phyloP scores from a whole-genome alignment of 37 sponge, comb jelly and placozoan species.

The Haliclona indistincta region DNA sequence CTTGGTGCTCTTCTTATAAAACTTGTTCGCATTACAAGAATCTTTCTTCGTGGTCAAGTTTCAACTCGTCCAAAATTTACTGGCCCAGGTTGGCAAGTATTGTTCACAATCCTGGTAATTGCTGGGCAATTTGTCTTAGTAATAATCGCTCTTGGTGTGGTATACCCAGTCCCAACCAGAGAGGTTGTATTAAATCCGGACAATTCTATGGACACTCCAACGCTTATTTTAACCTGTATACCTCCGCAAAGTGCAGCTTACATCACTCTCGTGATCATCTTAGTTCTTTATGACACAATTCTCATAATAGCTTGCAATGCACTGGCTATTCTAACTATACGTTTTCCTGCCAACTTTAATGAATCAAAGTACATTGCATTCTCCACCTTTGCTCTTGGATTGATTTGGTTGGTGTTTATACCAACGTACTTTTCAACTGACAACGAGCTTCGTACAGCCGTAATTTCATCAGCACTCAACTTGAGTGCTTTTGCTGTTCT shows the following conservation, averaged over 20 bases:
- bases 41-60: constrained; percentile 29
- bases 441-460: constrained; percentile 14
- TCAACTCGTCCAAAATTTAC: constrained; percentile 30
- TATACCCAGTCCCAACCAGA: constrained; percentile 18
- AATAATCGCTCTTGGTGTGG: constrained; percentile 12
- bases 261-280: constrained; percentile 10
- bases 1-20: constrained; percentile 80
- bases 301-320: constrained; percentile 37
- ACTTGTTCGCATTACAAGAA: constrained; percentile 73
- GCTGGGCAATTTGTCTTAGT: constrained; percentile 34
- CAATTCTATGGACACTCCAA: constrained; percentile 11
- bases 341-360: constrained; percentile 57
- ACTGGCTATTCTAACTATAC: constrained; percentile 34
- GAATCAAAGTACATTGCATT: constrained; percentile 51
- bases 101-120: constrained; percentile 47
- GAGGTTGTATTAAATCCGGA: neutral
- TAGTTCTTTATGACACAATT: constrained; percentile 21
- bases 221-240: constrained; percentile 15
- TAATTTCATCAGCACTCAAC: constrained; percentile 12
- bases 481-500: constrained; percentile 41
- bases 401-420: constrained; percentile 53
- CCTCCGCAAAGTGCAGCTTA: too few relatives aligned
- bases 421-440: constrained; percentile 33
- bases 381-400: constrained; percentile 39
- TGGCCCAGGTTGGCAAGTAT: constrained; percentile 30